phyloP scores from a whole-genome alignment of 2,797 vertebrate species.

The Octomys mimax region DNA sequence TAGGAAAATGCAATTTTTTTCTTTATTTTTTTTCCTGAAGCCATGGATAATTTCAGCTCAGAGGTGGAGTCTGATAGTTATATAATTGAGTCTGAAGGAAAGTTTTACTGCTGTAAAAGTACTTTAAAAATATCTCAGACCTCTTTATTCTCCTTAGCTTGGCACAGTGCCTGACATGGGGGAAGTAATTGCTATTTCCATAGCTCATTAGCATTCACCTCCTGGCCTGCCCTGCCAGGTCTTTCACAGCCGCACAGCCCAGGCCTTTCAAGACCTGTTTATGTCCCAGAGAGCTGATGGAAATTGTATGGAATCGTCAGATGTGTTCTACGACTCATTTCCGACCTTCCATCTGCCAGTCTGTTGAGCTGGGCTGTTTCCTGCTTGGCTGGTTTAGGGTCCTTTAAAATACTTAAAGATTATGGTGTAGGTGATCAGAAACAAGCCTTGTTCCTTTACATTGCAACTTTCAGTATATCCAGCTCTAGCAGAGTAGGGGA shows the following conservation, averaged over 20 bases:
- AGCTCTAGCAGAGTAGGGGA: neutral
- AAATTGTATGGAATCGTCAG: conserved; percentile 68
- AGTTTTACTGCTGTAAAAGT: conserved; percentile 82
- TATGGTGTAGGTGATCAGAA: conserved; percentile 57
- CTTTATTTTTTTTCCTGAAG: conserved; percentile 53
- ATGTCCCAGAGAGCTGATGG: conserved; percentile 52
- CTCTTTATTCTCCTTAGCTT: conserved; percentile 77
- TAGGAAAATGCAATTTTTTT: conserved; percentile 39
- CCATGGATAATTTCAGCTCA: conserved; percentile 76
- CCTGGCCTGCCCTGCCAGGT: conserved; percentile 61
- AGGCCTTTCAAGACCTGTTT: conserved; percentile 75
- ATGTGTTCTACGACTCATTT: conserved; percentile 70
- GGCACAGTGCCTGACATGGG: conserved; percentile 65
- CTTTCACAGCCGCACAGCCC: conserved; percentile 32
- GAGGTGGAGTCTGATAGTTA: conserved; percentile 82
- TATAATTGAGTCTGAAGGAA: conserved; percentile 84
- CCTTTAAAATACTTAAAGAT: conserved; percentile 52
- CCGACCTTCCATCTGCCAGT: conserved; percentile 55
- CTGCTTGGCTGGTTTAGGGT: conserved; percentile 52
- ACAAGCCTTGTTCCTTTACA: conserved; percentile 53
- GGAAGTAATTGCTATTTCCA: conserved; percentile 76
- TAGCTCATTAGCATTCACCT: conserved; percentile 76
- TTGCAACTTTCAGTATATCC: neutral
- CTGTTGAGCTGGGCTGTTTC: conserved; percentile 45
- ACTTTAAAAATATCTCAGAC: conserved; percentile 80